Percentiles rank a stretch among this genome's conserved stretches.
phyloP scores from a whole-genome alignment of 2,113 vertebrate species.

The Oncorhynchus gorbuscha region DNA sequence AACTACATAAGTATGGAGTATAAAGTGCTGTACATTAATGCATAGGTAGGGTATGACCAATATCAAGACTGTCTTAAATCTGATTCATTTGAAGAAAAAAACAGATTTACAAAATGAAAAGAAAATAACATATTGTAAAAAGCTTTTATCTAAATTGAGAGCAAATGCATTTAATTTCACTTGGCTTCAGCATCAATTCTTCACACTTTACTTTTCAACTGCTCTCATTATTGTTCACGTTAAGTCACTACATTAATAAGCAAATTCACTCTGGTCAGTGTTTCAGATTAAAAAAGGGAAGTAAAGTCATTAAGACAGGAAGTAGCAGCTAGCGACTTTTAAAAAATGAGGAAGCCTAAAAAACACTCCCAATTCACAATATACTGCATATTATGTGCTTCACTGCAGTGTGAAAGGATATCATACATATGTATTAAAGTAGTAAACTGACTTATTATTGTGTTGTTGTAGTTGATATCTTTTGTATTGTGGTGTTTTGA shows the following conservation, averaged over 20 bases:
- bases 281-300: conserved; percentile 20
- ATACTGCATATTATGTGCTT: background rate
- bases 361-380: conserved; percentile 39
- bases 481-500: background rate
- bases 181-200: background rate
- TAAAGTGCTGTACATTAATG: too few relatives aligned
- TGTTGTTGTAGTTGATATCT: background rate
- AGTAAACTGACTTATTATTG: background rate
- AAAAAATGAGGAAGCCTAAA: conserved; percentile 53
- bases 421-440: background rate
- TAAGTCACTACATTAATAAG: conserved; percentile 24
- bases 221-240: background rate
- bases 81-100: too few relatives aligned
- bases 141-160: background rate
- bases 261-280: background rate
- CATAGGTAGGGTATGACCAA: too few relatives aligned
- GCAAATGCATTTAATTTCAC: background rate
- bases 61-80: too few relatives aligned
- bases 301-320: conserved; percentile 30
- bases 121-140: background rate
- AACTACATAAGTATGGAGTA: too few relatives aligned
- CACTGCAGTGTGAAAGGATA: background rate
- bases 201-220: background rate
- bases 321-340: conserved; percentile 37
- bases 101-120: background rate